Evolutionary conservation across 2,113 vertebrate species (phyloP).

Genomic region (Nanorana parkeri): DNA sequence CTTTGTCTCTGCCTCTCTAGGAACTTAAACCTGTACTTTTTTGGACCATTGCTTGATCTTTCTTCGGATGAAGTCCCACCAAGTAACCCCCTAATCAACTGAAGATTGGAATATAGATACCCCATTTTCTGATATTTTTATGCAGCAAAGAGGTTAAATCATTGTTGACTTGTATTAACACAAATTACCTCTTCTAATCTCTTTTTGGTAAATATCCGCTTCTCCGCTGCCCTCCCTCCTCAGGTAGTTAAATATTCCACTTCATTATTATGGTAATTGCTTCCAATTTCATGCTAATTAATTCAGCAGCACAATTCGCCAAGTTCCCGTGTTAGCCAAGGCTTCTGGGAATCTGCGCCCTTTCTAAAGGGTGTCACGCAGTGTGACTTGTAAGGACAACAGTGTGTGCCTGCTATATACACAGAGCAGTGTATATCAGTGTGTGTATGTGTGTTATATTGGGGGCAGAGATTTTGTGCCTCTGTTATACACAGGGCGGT

Average conservation of each 20-base stretch:
- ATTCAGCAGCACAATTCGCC: conserved; percentile 52
- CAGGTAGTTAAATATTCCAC: conserved; percentile 58
- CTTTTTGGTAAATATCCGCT: conserved; percentile 49
- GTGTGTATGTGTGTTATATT: not conserved
- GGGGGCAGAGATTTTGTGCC: no score
- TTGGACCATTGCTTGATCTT: no score
- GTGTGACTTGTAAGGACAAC: conserved; percentile 18
- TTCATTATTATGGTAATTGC: conserved; percentile 59
- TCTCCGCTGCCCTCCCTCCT: conserved; percentile 43
- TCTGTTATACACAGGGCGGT: not conserved
- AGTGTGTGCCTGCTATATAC: not conserved
- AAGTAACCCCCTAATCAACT: not conserved
- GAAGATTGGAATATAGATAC: not conserved
- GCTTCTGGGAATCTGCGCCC: conserved; percentile 50
- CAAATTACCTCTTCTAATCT: conserved; percentile 51
- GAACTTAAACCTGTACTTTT: no score
- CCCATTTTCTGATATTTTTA: not conserved
- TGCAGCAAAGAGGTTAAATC: conserved; percentile 47
- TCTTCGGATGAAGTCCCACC: not conserved
- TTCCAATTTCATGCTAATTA: conserved; percentile 58
- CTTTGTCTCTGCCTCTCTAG: no score
- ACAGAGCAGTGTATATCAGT: not conserved
- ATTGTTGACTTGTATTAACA: conserved; percentile 54
- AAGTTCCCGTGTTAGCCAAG: conserved; percentile 43
- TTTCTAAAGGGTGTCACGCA: conserved; percentile 40